Base-by-base conservation (phyloP, 2,888 invertebrate genomes). In the Apotomis capreana region DNA sequence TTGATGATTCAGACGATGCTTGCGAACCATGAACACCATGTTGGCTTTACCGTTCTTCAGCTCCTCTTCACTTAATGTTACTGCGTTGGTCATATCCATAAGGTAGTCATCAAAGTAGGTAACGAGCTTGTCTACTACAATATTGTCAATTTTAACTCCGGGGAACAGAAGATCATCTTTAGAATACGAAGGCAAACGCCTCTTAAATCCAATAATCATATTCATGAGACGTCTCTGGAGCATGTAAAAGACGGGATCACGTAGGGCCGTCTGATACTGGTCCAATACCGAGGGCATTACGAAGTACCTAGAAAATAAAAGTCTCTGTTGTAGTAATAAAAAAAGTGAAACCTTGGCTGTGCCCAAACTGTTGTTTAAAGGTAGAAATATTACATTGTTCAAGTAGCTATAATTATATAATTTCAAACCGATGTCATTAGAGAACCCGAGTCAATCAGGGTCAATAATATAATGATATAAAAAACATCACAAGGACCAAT, bases 211-310 rank as follows among this genome's bases (percentile, higher is more conserved):
- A 76, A 91, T 86, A 82, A 95, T 93, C 62, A 93, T 90, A 72
- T 94, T 85, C 62, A 94, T 81, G 75, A 96, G 90, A 73, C 94
- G 94, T 85, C 95, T 95, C 83, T 95, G 95, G 73, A 96, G 88
- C 76, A 94, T 94, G 85, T 95, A 97, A 94, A 96, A 96, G 60
- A 95, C 93, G 37, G 96, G 96, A 83, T 97, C 96, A 76, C 96
- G 95, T 76, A 96, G 88, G 78, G 95, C 94, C 5, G 96, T 95
- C 80, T 94, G 94, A 81, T 94, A 95, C 76, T 93, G 91, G 79
- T 96, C 95, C 76, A 96, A 87, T 1, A 95, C 91, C 8, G 95
- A 91, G n/a, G 96, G 95, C 6, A 90, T 83, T 3, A 94, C 88
- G 76, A 94, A 94, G 81, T 94, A 92, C 13, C 93, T 90, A 40